These are phyloP conservation scores for Typhlomys cinereus DNA, from an alignment of 2,113 vertebrate species.

Conservation along the genomic window DNA sequence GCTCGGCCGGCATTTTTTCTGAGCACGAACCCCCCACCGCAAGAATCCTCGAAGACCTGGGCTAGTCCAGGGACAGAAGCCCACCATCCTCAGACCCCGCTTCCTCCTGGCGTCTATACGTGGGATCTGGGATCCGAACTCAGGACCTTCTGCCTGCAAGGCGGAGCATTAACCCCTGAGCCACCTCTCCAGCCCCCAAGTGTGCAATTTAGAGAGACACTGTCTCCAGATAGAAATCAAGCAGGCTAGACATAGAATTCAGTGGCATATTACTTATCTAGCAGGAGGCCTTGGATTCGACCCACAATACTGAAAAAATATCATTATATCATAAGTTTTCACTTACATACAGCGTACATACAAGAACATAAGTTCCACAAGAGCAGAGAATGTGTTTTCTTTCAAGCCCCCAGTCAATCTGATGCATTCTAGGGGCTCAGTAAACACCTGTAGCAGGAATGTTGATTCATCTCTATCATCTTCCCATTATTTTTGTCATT, in stretches of 20 bases:
- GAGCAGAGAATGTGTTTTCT: background rate
- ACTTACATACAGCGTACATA: too few relatives aligned
- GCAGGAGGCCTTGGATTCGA: too few relatives aligned
- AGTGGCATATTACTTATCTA: background rate
- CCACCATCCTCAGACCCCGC: background rate
- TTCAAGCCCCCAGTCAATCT: background rate
- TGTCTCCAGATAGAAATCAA: background rate
- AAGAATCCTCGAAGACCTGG: background rate
- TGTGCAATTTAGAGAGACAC: background rate
- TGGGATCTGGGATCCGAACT: too few relatives aligned
- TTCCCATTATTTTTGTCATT: background rate
- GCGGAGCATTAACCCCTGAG: too few relatives aligned
- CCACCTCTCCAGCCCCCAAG: too few relatives aligned
- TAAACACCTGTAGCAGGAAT: background rate
- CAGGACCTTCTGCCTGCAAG: too few relatives aligned
- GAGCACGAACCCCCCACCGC: background rate
- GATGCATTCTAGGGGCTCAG: background rate
- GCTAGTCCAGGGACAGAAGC: background rate
- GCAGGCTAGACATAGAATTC: background rate
- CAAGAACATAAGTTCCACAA: background rate
- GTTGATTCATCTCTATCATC: background rate
- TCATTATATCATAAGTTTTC: too few relatives aligned
- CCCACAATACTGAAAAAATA: too few relatives aligned
- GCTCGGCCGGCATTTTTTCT: background rate
- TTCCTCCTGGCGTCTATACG: too few relatives aligned